Conservation (phyloP, 2,797 vertebrate genomes). For the Coreius guichenoti region DNA sequence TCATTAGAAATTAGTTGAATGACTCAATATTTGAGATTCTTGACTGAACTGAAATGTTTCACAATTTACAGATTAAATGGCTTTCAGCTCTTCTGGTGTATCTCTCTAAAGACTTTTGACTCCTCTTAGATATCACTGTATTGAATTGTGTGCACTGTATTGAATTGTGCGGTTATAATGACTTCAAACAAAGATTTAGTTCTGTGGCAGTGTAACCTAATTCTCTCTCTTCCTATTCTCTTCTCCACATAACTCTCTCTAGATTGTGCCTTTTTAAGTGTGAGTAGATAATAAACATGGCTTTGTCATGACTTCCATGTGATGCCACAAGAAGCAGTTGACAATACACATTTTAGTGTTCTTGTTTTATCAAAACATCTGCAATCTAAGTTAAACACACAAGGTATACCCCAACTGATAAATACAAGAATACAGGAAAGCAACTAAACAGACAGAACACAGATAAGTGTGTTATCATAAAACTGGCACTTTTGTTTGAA, state of each 20-base stretch:
- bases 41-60: neutral
- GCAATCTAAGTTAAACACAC: conserved; percentile 17
- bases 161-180: conserved; percentile 45
- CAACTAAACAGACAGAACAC: conserved; percentile 18
- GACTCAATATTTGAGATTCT: conserved; percentile 19
- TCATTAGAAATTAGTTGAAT: neutral
- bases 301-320: neutral
- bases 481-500: conserved; percentile 31
- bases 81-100: neutral
- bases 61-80: neutral
- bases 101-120: conserved; percentile 6
- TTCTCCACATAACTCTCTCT: conserved; percentile 55
- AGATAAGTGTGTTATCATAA: conserved; percentile 10
- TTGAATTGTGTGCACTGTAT: neutral
- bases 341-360: neutral
- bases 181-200: conserved; percentile 39
- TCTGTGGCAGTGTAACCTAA: conserved; percentile 38
- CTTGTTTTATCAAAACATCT: neutral
- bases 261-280: conserved; percentile 62
- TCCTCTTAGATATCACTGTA: neutral
- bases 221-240: conserved; percentile 43
- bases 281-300: neutral
- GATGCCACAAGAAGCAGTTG: conserved; percentile 1
- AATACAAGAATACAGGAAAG: neutral
- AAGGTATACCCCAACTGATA: neutral